phyloP scores from a whole-genome alignment of 2,888 invertebrate species.

The Dryocosmus kuriphilus region DNA sequence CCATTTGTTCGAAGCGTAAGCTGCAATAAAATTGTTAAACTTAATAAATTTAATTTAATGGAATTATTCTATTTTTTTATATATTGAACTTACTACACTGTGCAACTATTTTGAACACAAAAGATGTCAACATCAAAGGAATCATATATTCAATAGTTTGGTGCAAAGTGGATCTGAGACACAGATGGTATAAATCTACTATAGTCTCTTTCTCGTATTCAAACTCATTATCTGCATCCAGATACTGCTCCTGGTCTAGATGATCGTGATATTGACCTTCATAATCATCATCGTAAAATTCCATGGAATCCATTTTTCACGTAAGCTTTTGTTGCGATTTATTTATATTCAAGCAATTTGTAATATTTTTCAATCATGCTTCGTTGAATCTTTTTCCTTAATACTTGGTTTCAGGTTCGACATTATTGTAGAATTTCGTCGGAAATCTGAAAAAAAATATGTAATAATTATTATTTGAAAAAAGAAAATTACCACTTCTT shows the following conservation, averaged over 20 bases:
- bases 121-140: conserved; percentile 66
- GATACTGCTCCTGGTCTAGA: conserved; percentile 63
- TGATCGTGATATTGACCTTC: conserved; percentile 62
- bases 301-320: conserved; percentile 55
- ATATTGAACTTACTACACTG: conserved; percentile 63
- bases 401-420: neutral
- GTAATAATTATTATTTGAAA: too few relatives aligned
- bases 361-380: neutral
- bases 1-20: conserved; percentile 56
- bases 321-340: neutral
- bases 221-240: conserved; percentile 70
- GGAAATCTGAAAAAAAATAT: neutral
- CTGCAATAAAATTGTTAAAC: conserved; percentile 52
- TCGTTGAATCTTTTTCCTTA: neutral
- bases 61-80: conserved; percentile 17
- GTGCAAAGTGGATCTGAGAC: conserved; percentile 68
- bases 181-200: conserved; percentile 68
- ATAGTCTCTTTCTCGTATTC: conserved; percentile 68
- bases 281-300: conserved; percentile 64
- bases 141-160: conserved; percentile 69
- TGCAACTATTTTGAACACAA: conserved; percentile 67
- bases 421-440: neutral
- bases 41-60: neutral
- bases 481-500: too few relatives aligned
- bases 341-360: neutral